A percentile compares a stretch with the other conserved stretches of the same genome.
Evolutionary conservation across 2,888 invertebrate species (phyloP).

Genomic region (Drosophila demipolita): DNA sequence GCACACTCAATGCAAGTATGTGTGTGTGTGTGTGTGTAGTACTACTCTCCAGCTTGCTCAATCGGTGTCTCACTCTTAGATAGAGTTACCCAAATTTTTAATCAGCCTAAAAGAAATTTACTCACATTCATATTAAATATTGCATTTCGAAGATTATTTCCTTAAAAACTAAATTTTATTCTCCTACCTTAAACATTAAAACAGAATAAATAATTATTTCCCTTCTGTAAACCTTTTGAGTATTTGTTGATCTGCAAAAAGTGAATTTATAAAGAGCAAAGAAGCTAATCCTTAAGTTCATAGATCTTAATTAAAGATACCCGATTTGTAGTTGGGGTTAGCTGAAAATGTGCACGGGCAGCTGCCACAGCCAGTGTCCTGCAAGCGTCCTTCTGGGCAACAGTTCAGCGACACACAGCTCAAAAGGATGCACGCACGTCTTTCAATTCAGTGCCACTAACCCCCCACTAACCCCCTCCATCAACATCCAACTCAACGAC

Average conservation of each 20-base stretch:
- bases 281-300: constrained; percentile 22
- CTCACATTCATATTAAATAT: background rate
- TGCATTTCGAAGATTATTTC: background rate
- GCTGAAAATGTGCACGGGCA: constrained; percentile 6
- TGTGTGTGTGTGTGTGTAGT: constrained; percentile 10
- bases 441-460: constrained; percentile 56
- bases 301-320: constrained; percentile 28
- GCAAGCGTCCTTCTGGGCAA: constrained; percentile 18
- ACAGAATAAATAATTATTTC: background rate
- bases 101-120: background rate
- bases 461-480: background rate
- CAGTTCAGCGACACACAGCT: constrained; percentile 72
- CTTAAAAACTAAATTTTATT: background rate
- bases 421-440: constrained; percentile 64
- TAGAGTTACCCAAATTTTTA: background rate
- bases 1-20: constrained; percentile 62
- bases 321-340: background rate
- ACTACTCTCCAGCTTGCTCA: constrained; percentile 54
- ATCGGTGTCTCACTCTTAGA: constrained; percentile 30
- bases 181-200: background rate
- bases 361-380: constrained; percentile 30
- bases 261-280: constrained; percentile 2
- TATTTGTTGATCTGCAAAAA: constrained; percentile 1
- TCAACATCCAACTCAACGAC: too few species aligned
- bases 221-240: background rate